Conservation (phyloP, 2,888 invertebrate species). For the Hypena proboscidalis region DNA sequence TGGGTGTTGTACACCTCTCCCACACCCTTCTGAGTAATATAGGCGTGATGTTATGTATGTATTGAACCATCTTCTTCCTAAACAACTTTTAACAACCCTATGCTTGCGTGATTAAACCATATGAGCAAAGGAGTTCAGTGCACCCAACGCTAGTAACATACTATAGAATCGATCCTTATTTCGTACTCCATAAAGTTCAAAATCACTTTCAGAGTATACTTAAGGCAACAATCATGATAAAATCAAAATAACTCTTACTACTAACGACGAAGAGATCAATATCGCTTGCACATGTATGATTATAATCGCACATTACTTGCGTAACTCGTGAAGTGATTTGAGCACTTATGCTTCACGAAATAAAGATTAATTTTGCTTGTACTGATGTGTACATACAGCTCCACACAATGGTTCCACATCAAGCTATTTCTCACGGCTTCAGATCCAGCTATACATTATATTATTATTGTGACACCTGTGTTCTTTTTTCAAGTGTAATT, state of each 20-base stretch:
- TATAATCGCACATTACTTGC: neutral
- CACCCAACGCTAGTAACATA: slow-evolving; percentile 38
- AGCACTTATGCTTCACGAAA: neutral
- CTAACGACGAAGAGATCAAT: neutral
- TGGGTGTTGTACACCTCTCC: too few relatives aligned
- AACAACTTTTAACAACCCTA: slow-evolving; percentile 31
- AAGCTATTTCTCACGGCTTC: too few relatives aligned
- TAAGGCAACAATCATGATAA: slow-evolving; percentile 1
- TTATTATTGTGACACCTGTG: too few relatives aligned
- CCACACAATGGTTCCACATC: too few relatives aligned
- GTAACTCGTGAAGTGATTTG: neutral
- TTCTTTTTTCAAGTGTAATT: too few relatives aligned
- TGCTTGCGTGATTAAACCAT: slow-evolving; percentile 42
- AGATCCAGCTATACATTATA: too few relatives aligned
- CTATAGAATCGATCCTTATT: neutral
- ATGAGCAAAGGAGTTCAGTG: slow-evolving; percentile 46
- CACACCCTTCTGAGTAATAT: too few relatives aligned
- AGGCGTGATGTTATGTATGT: too few relatives aligned
- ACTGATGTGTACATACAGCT: neutral
- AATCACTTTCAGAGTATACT: too few relatives aligned
- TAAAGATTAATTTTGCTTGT: slow-evolving; percentile 24
- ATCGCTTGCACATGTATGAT: neutral
- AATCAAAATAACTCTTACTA: slow-evolving; percentile 4
- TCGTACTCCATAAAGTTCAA: too few relatives aligned
- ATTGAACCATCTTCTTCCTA: too few relatives aligned